These are phyloP conservation scores for Tachuris rubrigastra DNA, from an alignment of 2,113 vertebrate species.

Conservation along the genomic window DNA sequence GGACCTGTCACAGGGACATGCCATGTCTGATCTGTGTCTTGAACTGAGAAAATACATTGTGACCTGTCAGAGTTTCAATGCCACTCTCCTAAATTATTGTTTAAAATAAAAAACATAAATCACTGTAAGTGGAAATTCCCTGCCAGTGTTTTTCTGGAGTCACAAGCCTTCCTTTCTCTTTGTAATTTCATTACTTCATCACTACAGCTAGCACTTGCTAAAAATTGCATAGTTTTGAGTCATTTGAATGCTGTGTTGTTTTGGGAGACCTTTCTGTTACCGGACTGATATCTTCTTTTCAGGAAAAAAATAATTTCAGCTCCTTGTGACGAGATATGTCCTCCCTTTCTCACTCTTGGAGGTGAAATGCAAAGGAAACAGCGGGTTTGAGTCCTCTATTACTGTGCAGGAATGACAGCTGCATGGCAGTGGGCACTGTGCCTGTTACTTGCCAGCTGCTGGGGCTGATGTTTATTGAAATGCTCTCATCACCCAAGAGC, in stretches of 20 bases:
- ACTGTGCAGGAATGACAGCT: not conserved
- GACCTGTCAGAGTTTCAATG: not conserved
- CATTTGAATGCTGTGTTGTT: not conserved
- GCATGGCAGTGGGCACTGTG: not conserved
- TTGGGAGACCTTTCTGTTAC: not conserved
- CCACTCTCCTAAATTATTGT: not conserved
- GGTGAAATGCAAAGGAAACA: not conserved
- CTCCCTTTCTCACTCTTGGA: not conserved
- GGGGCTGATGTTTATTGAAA: not conserved
- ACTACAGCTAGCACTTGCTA: not conserved
- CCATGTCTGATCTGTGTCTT: not conserved
- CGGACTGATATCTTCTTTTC: not conserved
- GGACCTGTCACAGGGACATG: not conserved
- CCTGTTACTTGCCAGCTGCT: not conserved
- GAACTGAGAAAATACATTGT: not conserved
- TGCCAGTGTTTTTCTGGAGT: not conserved
- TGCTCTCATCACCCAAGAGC: not conserved
- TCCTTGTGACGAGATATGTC: not conserved
- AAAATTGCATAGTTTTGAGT: not conserved
- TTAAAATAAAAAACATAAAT: not conserved
- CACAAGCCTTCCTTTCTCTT: not conserved
- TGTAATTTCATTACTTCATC: not conserved
- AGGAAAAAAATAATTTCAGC: not conserved
- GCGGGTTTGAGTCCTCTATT: not conserved
- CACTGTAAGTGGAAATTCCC: not conserved